Evolutionary conservation across 2,888 invertebrate species (phyloP).

Genomic region (Colostygia pectinataria): DNA sequence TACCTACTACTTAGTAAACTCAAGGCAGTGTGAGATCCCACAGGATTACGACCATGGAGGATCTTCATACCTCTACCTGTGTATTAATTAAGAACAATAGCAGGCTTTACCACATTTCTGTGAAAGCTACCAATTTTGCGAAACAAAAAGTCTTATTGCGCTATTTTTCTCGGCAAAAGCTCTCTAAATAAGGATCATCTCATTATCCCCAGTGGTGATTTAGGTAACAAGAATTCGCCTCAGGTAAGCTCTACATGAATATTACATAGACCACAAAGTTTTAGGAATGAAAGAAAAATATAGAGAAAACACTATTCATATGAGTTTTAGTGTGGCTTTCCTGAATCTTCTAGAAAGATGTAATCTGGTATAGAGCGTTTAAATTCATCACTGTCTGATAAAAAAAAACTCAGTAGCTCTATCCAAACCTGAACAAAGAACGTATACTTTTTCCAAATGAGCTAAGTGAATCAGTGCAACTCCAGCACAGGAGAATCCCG

Average conservation of each 20-base stretch:
- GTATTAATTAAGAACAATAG: conserved; percentile 27
- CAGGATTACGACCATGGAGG: conserved; percentile 17
- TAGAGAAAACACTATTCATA: conserved; percentile 3
- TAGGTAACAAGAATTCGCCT: conserved; percentile 43
- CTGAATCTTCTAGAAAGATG: conserved; percentile 1
- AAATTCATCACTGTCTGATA: conserved; percentile 30
- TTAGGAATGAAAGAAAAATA: neutral
- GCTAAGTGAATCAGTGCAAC: conserved; percentile 61
- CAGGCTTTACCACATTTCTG: conserved; percentile 20
- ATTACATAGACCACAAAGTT: conserved; percentile 10
- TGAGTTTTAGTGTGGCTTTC: neutral
- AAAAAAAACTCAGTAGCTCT: conserved; percentile 43
- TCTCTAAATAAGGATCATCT: conserved; percentile 50
- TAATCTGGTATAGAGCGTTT: conserved; percentile 14
- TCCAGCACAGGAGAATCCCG: conserved; percentile 41
- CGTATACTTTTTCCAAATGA: conserved; percentile 49
- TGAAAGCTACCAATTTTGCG: conserved; percentile 32
- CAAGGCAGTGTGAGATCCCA: conserved; percentile 13
- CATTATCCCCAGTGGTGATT: conserved; percentile 51
- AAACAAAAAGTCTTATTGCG: conserved; percentile 46
- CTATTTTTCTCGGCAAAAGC: conserved; percentile 45
- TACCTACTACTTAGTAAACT: conserved; percentile 15
- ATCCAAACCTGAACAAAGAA: conserved; percentile 41
- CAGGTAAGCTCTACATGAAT: conserved; percentile 10
- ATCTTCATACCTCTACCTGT: conserved; percentile 15